phyloP scores from a whole-genome alignment of 1,140 invertebrate genomes.

The Lordiphosa mommai region DNA sequence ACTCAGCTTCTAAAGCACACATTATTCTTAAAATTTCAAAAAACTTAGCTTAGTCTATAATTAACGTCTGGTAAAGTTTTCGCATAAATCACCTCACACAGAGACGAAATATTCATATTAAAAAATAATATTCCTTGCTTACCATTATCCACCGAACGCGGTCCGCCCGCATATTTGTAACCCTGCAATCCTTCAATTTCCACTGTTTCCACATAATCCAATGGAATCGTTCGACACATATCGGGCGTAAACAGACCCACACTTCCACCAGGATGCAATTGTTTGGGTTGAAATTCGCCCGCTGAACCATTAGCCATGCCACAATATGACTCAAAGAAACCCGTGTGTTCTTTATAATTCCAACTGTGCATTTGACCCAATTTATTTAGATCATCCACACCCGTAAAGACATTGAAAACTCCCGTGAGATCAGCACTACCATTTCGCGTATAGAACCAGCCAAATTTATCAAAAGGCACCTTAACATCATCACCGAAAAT shows the following conservation, averaged over 20 bases:
- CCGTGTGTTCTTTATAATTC: slow-evolving; percentile 84
- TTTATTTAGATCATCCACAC: slow-evolving; percentile 81
- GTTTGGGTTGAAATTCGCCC: slow-evolving; percentile 88
- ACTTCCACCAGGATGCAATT: slow-evolving; percentile 81
- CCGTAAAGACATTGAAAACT: slow-evolving; percentile 87
- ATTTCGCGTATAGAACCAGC: slow-evolving; percentile 91
- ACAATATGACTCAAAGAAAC: slow-evolving; percentile 83
- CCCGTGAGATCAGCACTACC: slow-evolving; percentile 86
- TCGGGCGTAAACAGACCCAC: slow-evolving; percentile 85
- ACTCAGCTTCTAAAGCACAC: too few relatives aligned
- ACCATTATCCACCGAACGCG: slow-evolving; percentile 84
- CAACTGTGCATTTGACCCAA: slow-evolving; percentile 85
- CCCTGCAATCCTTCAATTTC: slow-evolving; percentile 81
- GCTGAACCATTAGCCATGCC: slow-evolving; percentile 84
- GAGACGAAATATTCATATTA: background rate
- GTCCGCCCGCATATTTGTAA: slow-evolving; percentile 81
- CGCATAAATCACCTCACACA: too few relatives aligned
- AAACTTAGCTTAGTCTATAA: too few relatives aligned
- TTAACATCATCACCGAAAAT: slow-evolving; percentile 78
- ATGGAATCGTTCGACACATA: slow-evolving; percentile 83
- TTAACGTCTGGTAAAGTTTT: too few relatives aligned
- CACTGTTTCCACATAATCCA: slow-evolving; percentile 82
- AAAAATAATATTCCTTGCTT: slow-evolving; percentile 70
- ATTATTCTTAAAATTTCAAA: slow-evolving; percentile 3
- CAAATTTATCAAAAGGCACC: slow-evolving; percentile 87